Base-by-base conservation (phyloP, 2,888 invertebrate genomes). In the Morpho achilles region DNA sequence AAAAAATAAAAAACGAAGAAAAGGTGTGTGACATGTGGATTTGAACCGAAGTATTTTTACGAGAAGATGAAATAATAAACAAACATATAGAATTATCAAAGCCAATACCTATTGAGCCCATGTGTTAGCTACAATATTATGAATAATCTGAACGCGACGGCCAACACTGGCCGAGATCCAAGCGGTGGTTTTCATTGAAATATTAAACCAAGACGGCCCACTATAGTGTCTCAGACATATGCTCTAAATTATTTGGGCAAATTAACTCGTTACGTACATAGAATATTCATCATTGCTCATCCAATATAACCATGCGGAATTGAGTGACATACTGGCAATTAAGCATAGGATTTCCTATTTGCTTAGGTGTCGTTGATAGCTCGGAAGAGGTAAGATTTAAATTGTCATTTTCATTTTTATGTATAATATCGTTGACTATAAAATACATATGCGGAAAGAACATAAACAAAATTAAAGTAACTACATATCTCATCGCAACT, bases 171-270 rank as follows among this genome's bases (percentile, higher is more conserved):
- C 89, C 67, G 46, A 51, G 77, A 67, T 86, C 89, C 89, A 89
- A 87, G 73, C 72, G 75, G 76, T 81, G 77, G 82, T 87, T 76
- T 77, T 84, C 82, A 90, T 88, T 89, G 90, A 89, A 90, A 87
- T 89, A 89, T 89, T 86, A 86, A 85, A 80, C 87, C 85, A 87
- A 88, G 87, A 84, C 83, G 80, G 79, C 80, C 82, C 82, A 82
- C 63, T 16, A 16, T 83, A 82, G 83, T 78, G 84, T 77, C 82
- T 82, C 70, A 82, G 81, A 81, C 77, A 73, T 67, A 63, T 76
- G 74, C 69, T 77, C 78, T 77, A 79, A 73, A 77, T 71, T 72
- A 72, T 78, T 77, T 77, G 58, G 64, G 58, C 57, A 64, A 60
- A 51, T 54, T 45, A 56, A 32, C 32, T 32, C 32, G 47, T 52